phyloP scores from a whole-genome alignment of 2,888 invertebrate species.

The Chelonus formosanus region DNA sequence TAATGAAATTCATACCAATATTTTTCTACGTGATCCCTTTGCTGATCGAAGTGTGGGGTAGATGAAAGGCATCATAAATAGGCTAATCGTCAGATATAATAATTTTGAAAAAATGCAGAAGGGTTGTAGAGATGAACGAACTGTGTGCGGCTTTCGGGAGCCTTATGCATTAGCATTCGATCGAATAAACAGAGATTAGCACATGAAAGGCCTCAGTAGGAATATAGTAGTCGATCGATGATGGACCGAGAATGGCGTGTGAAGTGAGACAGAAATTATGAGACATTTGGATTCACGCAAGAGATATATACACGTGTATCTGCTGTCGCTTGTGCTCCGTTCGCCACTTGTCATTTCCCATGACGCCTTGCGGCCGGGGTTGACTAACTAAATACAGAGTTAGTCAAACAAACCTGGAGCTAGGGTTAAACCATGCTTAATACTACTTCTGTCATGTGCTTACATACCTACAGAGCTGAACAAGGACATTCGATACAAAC shows the following conservation, averaged over 20 bases:
- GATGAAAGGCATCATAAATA: no score
- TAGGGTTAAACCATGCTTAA: conserved; percentile 62
- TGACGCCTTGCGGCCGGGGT: conserved; percentile 61
- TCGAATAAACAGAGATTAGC: conserved; percentile 49
- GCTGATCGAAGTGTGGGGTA: no score
- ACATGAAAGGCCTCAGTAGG: conserved; percentile 53
- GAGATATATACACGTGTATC: conserved; percentile 18
- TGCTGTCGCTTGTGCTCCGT: conserved; percentile 32
- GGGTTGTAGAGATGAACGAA: no score
- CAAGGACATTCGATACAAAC: conserved; percentile 12
- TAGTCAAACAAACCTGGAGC: conserved; percentile 59
- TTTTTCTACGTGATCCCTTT: no score
- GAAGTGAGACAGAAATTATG: conserved; percentile 6
- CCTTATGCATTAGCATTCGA: no score
- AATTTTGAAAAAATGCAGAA: no score
- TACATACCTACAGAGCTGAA: conserved; percentile 2
- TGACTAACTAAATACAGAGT: conserved; percentile 65
- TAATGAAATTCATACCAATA: no score
- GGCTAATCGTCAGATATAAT: no score
- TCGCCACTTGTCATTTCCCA: conserved; percentile 64
- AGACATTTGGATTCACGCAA: conserved; percentile 10
- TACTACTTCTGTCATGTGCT: conserved; percentile 23
- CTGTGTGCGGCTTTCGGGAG: no score
- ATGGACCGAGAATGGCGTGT: conserved; percentile 28
- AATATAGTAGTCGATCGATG: conserved; percentile 38